These are phyloP conservation scores for Hirtodrosophila alboralis DNA, from an alignment of 2,888 invertebrate species.

Conservation along the genomic window DNA sequence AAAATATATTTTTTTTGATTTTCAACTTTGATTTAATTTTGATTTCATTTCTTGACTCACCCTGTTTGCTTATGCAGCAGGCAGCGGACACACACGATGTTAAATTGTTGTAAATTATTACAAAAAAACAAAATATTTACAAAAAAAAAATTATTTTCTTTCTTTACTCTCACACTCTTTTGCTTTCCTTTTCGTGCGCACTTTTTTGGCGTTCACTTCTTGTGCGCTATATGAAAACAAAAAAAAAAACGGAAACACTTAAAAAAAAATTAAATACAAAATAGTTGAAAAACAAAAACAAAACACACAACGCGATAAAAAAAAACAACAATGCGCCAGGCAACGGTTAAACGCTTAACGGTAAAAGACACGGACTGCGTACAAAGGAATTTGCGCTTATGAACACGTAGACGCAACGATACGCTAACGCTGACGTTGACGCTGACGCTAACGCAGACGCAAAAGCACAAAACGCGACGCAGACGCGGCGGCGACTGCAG, in stretches of 20 bases:
- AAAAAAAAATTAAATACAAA: slow-evolving; percentile 31
- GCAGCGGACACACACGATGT: slow-evolving; percentile 57
- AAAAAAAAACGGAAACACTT: slow-evolving; percentile 22
- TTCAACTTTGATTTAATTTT: too few species aligned
- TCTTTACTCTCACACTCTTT: slow-evolving; percentile 12
- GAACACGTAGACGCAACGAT: slow-evolving; percentile 68
- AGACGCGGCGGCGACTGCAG: slow-evolving; percentile 41
- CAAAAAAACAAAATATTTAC: slow-evolving; percentile 33
- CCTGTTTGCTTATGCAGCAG: slow-evolving; percentile 77
- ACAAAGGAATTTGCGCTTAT: slow-evolving; percentile 66
- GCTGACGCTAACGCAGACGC: slow-evolving; percentile 11
- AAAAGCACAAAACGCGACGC: slow-evolving; percentile 20
- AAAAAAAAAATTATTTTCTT: slow-evolving; percentile 23
- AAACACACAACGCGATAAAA: slow-evolving; percentile 13
- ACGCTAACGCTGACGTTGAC: slow-evolving; percentile 22
- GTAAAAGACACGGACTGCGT: slow-evolving; percentile 60
- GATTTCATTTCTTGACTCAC: slow-evolving; percentile 70
- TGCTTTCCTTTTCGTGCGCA: slow-evolving; percentile 8
- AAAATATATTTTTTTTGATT: too few species aligned
- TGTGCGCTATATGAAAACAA: slow-evolving; percentile 28
- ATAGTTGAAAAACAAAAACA: slow-evolving; percentile 22
- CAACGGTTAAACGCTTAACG: slow-evolving; percentile 27
- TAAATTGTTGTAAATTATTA: slow-evolving; percentile 35
- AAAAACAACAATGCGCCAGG: slow-evolving; percentile 24
- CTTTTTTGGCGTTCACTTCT: slow-evolving; percentile 62